Evolutionary conservation across 2,888 invertebrate species (phyloP).

Genomic region (Spodoptera picta): DNA sequence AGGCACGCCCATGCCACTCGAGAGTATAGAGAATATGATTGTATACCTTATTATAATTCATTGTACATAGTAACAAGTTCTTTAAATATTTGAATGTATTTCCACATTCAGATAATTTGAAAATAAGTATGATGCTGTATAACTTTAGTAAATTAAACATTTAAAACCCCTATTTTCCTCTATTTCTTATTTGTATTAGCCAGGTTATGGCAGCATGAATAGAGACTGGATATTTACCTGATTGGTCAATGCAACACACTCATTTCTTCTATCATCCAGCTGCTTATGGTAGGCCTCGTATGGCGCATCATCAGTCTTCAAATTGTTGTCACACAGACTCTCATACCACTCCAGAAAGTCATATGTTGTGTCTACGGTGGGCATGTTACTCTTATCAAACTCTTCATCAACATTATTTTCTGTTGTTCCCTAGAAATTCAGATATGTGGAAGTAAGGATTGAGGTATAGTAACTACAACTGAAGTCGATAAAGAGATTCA

Average conservation of each 20-base stretch:
- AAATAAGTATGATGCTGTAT: no score
- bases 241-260: constrained; percentile 91
- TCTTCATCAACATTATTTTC: constrained; percentile 43
- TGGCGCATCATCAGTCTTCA: constrained; percentile 91
- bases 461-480: background rate
- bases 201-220: background rate
- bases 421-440: constrained; percentile 54
- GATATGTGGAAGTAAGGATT: constrained; percentile 7
- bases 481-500: background rate
- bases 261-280: constrained; percentile 90
- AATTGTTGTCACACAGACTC: constrained; percentile 91
- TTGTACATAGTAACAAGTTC: no score
- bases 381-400: constrained; percentile 57
- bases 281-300: constrained; percentile 92
- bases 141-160: no score
- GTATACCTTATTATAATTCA: no score
- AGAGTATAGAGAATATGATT: no score
- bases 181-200: no score
- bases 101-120: no score
- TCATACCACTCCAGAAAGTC: constrained; percentile 94
- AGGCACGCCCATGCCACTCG: no score
- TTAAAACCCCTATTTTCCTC: no score
- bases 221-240: constrained; percentile 80
- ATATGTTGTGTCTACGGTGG: constrained; percentile 89
- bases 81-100: no score